Evolutionary conservation across 2,113 vertebrate species (phyloP).

Genomic region (Nibea albiflora): DNA sequence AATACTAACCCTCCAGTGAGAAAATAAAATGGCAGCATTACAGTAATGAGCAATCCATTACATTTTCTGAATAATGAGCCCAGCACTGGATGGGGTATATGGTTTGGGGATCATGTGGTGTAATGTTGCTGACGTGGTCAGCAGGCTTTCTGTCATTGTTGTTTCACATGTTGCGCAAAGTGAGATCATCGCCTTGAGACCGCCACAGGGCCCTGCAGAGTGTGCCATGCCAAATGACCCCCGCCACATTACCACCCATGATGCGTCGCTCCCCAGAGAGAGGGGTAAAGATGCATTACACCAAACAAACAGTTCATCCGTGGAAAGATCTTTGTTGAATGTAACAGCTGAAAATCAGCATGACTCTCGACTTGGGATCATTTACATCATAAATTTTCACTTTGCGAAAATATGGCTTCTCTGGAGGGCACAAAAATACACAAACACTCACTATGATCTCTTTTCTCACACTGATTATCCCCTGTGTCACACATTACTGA

Average conservation of each 20-base stretch:
- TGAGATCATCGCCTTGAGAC: constrained; percentile 37
- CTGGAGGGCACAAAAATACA: not conserved
- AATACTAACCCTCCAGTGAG: constrained; percentile 1
- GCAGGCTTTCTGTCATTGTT: constrained; percentile 31
- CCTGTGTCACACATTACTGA: not conserved
- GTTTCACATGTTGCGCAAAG: constrained; percentile 57
- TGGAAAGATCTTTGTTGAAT: constrained; percentile 41
- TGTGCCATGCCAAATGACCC: constrained; percentile 54
- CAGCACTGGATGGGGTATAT: constrained; percentile 26
- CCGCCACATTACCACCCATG: constrained; percentile 60
- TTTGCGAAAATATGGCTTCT: not conserved
- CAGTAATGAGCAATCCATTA: constrained; percentile 7
- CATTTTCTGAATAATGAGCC: constrained; percentile 15
- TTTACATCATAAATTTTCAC: constrained; percentile 32
- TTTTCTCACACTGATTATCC: not conserved
- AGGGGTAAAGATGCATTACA: constrained; percentile 40
- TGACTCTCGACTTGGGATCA: constrained; percentile 11
- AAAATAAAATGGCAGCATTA: not conserved
- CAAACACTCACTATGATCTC: not conserved
- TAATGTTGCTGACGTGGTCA: constrained; percentile 10
- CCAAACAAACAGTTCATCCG: constrained; percentile 52
- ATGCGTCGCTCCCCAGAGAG: constrained; percentile 34
- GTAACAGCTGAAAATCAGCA: constrained; percentile 55
- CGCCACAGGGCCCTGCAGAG: constrained; percentile 4
- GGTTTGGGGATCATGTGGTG: constrained; percentile 10